Evolutionary conservation across 37 sponge, comb jelly and placozoan genomes (phyloP), one percentile per base, ranked within the genome.

Genomic region (Halisarca cf. caerulea): DNA sequence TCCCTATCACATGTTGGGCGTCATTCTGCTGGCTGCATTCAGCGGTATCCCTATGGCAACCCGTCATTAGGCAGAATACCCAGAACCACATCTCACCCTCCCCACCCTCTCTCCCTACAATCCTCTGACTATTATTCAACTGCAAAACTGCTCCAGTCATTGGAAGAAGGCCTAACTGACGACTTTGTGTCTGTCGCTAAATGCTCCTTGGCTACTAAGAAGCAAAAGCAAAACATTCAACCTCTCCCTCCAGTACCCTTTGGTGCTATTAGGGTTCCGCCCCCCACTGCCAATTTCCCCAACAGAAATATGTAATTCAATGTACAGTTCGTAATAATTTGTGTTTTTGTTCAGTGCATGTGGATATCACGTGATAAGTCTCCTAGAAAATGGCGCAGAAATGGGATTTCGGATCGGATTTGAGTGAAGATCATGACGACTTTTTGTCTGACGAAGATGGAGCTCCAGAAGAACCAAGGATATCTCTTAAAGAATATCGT

Each of bases 341-440:
- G 57, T 54, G 17, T 54, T 54, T 11, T 20, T 20, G 17, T 17
- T 54, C 4, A 27, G 3, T 59, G 23, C 3, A 59, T 59, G 60
- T 59, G 7, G 9, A 2, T 59, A 34, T 68, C 35, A 34, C 69
- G 69, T 34, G 35, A 68, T 68, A 17, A 6, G 35, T 68, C 69
- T 27, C n/a, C 35, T 28, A 30, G 15, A 4, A 68, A 68, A 68
- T 68, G 69, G 69, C 69, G 69, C 30, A 34, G 14, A 34, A 34
- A 68, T 68, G 69, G 69, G 69, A 68, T 34, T 68, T 68, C 69
- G 69, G 69, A 17, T 68, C 69, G 17, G 69, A 34, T 34, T 68
- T 34, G 17, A 34, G 34, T 34, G 35, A 34, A 34, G n/a, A 30
- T 30, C 32, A 68, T 8, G 51, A 47, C 51, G 51, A 47, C 11